Base-by-base conservation (phyloP, 2,113 vertebrate species). In the Dromiciops gliroides region DNA sequence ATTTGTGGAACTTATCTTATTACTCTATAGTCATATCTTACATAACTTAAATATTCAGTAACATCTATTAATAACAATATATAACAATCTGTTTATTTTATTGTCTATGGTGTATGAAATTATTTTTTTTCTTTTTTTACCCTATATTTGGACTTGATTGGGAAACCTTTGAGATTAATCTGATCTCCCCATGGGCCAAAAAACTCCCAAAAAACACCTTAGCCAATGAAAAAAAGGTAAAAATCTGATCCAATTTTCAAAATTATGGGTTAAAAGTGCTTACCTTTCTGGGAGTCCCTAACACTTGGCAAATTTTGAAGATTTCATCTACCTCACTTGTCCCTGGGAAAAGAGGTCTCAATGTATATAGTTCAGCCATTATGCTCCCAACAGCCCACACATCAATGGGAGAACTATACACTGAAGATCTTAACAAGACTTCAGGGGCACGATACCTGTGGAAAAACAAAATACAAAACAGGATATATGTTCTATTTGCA, bases 301-400 rank as follows among this genome's bases (percentile, higher is more conserved):
- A 98, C 10, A 99, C 99, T 98, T 99, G 99, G 98, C 99, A 99
- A 97, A 99, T 99, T 98, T 99, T 99, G 98, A 99, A 99, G 97
- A 99, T 99, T 98, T 99, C 99, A 95, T 99, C 99, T 51, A 99
- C 99, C 97, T 99, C 99, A 67, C 99, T 99, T 95, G 99, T 99
- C n/a, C 99, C 99, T 22, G 99, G 99, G 95, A 99, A 99, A 94
- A 99, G 99, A 3, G 99, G 99, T 88, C 99, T 98, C 51, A 99
- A 98, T 0, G 99, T 99, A 94, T 99, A 99, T 0, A 99, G 98
- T 90, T 99, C 99, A 7, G 99, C 99, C 99, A 99, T 99, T 94
- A 99, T 99, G 97, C 99, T 99, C 94, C 99, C 99, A 83, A 99
- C 99, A 37, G 99, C 99, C 99, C 99, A 99, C 92, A 99, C 96